phyloP scores from a whole-genome alignment of 2,113 vertebrate species.

The Myiopsitta monachus region DNA sequence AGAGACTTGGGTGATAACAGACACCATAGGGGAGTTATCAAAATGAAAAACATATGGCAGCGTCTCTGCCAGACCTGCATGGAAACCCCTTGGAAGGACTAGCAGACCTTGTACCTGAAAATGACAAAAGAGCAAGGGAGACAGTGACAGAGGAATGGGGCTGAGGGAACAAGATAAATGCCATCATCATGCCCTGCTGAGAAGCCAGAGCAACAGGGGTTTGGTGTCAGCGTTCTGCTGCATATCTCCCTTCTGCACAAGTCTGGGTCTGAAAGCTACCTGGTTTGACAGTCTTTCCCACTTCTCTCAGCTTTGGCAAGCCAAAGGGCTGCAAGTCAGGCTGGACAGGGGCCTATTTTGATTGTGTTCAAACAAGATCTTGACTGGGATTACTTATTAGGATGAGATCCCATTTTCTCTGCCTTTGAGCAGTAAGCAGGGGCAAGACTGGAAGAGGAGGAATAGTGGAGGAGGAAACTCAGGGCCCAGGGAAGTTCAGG shows the following conservation, averaged over 20 bases:
- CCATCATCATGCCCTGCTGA: rapidly evolving
- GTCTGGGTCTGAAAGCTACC: background rate
- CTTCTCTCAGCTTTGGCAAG: background rate
- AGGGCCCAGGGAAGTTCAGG: background rate
- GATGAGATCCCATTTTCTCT: background rate
- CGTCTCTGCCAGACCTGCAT: background rate
- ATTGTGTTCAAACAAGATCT: background rate
- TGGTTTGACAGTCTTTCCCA: background rate
- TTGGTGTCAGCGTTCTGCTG: background rate
- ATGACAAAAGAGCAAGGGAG: background rate
- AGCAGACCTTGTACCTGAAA: conserved; percentile 32
- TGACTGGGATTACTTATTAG: background rate
- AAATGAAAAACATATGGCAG: conserved; percentile 62
- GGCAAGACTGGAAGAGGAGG: background rate
- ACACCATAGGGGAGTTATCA: conserved; percentile 61
- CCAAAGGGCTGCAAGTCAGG: background rate
- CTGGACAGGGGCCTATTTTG: background rate
- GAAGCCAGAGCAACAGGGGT: background rate
- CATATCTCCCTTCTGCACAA: background rate
- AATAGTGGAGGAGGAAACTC: background rate
- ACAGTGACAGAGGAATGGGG: background rate
- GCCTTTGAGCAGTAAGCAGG: background rate
- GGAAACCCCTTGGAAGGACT: conserved; percentile 26
- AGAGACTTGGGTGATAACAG: conserved; percentile 69
- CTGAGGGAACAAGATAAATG: background rate